phyloP scores from a whole-genome alignment of 30 jellyfish, hydroid and myxozoan genomes.

The Chrysaora quinquecirrha region DNA sequence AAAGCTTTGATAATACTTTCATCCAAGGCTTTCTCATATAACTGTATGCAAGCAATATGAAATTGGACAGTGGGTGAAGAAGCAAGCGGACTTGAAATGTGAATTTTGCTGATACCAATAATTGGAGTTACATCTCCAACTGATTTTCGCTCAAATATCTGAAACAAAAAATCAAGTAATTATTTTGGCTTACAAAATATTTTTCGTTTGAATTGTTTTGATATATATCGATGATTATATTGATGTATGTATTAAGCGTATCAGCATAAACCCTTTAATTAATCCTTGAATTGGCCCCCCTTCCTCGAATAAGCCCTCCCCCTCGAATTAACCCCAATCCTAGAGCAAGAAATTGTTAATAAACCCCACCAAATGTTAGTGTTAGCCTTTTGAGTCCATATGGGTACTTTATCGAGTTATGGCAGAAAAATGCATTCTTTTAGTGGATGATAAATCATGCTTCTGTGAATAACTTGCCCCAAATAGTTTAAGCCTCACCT shows the following conservation, averaged over 20 bases:
- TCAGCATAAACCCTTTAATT: neutral
- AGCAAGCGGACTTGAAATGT: neutral
- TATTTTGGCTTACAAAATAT: neutral
- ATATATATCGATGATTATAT: neutral
- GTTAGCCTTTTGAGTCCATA: too few relatives aligned
- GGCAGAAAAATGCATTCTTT: too few relatives aligned
- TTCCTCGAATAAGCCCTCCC: neutral
- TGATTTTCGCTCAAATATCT: neutral
- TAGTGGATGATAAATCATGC: too few relatives aligned
- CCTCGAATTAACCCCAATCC: neutral
- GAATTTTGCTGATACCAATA: neutral
- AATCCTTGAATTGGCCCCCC: neutral
- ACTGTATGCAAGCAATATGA: slow-evolving; percentile 34
- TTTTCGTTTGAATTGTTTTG: neutral
- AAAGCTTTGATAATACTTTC: slow-evolving; percentile 24
- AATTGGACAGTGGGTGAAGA: too few relatives aligned
- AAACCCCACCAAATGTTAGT: too few relatives aligned
- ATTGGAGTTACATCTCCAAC: slow-evolving; percentile 16
- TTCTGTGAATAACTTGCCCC: too few relatives aligned
- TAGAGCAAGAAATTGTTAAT: too few relatives aligned
- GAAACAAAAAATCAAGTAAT: neutral
- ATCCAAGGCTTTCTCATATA: slow-evolving; percentile 41
- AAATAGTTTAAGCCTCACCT: too few relatives aligned
- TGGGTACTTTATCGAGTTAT: too few relatives aligned
- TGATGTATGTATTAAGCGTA: neutral